Conservation (phyloP, 2,113 vertebrate genomes). For the Brachyistius frenatus region DNA sequence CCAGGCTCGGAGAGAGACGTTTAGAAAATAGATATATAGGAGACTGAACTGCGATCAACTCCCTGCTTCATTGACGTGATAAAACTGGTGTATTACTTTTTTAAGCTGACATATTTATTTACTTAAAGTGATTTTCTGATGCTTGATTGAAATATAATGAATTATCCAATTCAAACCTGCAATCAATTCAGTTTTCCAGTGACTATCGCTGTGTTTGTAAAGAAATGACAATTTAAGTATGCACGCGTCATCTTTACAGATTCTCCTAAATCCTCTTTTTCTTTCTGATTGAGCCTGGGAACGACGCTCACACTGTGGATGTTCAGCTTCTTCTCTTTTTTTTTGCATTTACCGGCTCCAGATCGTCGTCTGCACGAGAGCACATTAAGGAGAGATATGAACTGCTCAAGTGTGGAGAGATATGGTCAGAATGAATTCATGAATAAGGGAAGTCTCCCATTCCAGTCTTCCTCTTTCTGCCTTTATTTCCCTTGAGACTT, state of each 20-base stretch:
- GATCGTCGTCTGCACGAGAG: slow-evolving; percentile 37
- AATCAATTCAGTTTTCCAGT: no score
- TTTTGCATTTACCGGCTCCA: slow-evolving; percentile 31
- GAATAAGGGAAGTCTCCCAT: slow-evolving; percentile 12
- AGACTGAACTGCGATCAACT: neutral
- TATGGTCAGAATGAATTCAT: slow-evolving; percentile 42
- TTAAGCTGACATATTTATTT: no score
- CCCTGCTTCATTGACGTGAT: neutral
- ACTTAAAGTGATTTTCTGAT: no score
- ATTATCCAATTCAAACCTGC: no score
- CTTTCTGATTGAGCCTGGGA: slow-evolving; percentile 1
- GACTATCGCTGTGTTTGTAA: no score
- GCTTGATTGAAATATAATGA: no score
- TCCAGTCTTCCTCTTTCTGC: neutral
- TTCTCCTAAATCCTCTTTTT: neutral
- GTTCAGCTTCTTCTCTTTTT: slow-evolving; percentile 9
- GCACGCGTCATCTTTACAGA: neutral
- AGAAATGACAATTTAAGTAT: no score
- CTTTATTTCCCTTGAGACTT: slow-evolving; percentile 45
- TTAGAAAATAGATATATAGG: neutral
- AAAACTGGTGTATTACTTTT: no score
- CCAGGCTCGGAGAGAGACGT: neutral
- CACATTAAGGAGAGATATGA: slow-evolving; percentile 44
- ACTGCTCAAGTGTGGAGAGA: neutral
- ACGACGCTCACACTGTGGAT: neutral